These are phyloP conservation scores for Nesoenas mayeri DNA, from an alignment of 2,113 vertebrate species.

Conservation along the genomic window DNA sequence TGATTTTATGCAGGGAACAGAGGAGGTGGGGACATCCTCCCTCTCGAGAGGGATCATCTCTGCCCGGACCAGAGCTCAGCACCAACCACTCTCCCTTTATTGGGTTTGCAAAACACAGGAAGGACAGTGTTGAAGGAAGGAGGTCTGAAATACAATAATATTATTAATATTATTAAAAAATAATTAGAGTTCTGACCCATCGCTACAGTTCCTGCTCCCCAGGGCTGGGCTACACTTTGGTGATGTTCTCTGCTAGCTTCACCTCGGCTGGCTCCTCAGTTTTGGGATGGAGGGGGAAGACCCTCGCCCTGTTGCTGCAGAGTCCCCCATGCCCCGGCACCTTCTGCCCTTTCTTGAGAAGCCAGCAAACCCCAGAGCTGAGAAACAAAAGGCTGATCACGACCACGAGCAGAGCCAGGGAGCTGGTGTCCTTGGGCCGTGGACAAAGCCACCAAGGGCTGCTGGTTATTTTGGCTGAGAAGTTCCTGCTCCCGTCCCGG, in stretches of 20 bases:
- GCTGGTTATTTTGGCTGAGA: neutral
- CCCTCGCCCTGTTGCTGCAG: neutral
- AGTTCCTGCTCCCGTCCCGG: neutral
- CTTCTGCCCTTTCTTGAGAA: slow-evolving; percentile 8
- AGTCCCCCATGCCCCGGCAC: neutral
- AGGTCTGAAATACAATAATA: neutral
- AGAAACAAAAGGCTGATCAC: neutral
- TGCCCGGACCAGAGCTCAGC: neutral
- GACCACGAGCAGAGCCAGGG: neutral
- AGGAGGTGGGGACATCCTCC: neutral
- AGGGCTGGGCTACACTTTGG: slow-evolving; percentile 4
- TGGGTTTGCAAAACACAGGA: neutral
- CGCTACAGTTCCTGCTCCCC: neutral
- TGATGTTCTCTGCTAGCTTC: neutral
- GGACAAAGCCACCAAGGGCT: neutral
- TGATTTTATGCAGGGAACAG: neutral
- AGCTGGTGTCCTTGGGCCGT: neutral
- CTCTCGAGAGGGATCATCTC: neutral
- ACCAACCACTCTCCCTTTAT: neutral
- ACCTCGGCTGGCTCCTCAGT: neutral
- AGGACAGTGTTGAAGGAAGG: neutral
- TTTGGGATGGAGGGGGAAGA: neutral
- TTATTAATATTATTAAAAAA: neutral
- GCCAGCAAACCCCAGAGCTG: neutral
- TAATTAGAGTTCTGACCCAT: neutral